Evolutionary conservation across 2,888 invertebrate species (phyloP), one percentile per base, ranked within the genome.

Genomic region (Ecliptopera silaceata): DNA sequence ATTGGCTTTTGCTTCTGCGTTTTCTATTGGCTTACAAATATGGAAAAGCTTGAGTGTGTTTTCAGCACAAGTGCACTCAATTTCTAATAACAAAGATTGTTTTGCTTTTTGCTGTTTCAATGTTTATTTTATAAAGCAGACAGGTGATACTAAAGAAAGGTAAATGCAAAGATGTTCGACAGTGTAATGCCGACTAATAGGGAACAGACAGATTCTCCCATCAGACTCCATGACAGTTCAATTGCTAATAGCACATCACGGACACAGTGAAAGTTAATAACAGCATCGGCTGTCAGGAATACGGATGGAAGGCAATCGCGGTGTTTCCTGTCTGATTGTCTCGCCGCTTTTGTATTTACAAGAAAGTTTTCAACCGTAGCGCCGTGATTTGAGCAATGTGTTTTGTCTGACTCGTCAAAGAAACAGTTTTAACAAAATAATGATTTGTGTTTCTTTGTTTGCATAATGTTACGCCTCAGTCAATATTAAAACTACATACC

Each of bases 191-290:
- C 22, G 34, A 47, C 42, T 26, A 47, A 44, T 31, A 17, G 22
- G 13, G 42, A 6, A 12, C 13, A 15, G 20, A 10, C 38, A 31
- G 34, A 38, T 48, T 49, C 45, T 39, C 45, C 49, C 44, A 57
- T 46, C 46, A 38, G 52, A 1, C 26, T 29, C 51, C 46, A 31
- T 42, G 34, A 51, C 49, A 58, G 36, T 48, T 52, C 42, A 34
- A 44, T 59, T 32, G 43, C 63, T 44, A 58, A 53, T 46, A 48
- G 46, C 56, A 39, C 17, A 36, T n/a, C 32, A 11, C 18, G 22
- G 22, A 46, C 49, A 52, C 47, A 56, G 64, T 56, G 64, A 64
- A 66, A 66, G 64, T 60, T 59, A 66, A 61, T 61, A 39, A 13
- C 50, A 42, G 6, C 44, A 55, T 20, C 42, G 36, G 17, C 43